Evolutionary conservation across 2,888 invertebrate genomes (phyloP).

Genomic region (Eristalinus sepulchralis): DNA sequence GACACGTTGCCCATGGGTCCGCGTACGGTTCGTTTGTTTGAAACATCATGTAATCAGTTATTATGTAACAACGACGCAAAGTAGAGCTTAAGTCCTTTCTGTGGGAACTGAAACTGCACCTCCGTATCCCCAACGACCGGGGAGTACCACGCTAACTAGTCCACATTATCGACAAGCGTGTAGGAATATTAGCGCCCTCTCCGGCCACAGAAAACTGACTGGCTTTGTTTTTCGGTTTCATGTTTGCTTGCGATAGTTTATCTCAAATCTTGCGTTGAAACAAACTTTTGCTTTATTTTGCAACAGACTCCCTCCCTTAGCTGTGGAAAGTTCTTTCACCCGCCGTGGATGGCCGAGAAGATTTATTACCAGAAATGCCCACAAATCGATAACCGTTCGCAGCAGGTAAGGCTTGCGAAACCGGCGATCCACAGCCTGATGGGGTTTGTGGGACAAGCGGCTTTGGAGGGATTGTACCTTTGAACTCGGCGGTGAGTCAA

Average conservation of each 20-base stretch:
- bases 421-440: not conserved
- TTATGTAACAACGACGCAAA: slow-evolving; percentile 43
- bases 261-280: slow-evolving; percentile 56
- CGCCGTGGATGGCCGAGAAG: not conserved
- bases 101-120: not conserved
- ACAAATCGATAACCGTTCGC: slow-evolving; percentile 26
- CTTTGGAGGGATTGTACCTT: not conserved
- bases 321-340: not conserved
- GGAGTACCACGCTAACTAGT: not conserved
- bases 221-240: slow-evolving; percentile 58
- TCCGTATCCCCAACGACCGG: no score
- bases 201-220: slow-evolving; percentile 43
- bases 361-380: slow-evolving; percentile 29
- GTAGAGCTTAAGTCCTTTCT: slow-evolving; percentile 35
- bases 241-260: slow-evolving; percentile 66
- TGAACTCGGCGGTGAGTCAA: not conserved
- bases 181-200: slow-evolving; percentile 48
- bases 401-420: not conserved
- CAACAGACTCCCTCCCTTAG: not conserved
- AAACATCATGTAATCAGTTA: slow-evolving; percentile 61
- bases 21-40: slow-evolving; percentile 43
- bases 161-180: slow-evolving; percentile 48
- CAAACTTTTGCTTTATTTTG: slow-evolving; percentile 41
- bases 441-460: not conserved
- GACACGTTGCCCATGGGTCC: slow-evolving; percentile 28